These are phyloP conservation scores for Germaria angustata DNA, from an alignment of 2,888 invertebrate species.

Conservation along the genomic window DNA sequence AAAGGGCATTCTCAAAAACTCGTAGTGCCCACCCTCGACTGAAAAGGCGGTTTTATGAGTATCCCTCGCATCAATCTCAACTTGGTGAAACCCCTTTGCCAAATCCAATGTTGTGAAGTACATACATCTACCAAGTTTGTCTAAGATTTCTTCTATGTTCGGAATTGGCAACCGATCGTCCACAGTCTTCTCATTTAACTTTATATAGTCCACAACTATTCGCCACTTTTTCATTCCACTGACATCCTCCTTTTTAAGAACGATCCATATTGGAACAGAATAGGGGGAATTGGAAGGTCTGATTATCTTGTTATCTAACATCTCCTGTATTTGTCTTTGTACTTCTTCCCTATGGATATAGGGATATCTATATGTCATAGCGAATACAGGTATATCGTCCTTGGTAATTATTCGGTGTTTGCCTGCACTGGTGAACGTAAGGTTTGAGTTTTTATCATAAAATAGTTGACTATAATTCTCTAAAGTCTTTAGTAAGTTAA, in stretches of 20 bases:
- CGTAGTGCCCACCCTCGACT: conserved; percentile 24
- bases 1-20: conserved; percentile 23
- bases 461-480: no score
- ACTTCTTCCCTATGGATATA: conserved; percentile 47
- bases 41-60: conserved; percentile 56
- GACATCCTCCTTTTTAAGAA: conserved; percentile 27
- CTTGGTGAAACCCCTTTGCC: conserved; percentile 23
- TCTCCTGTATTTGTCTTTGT: conserved; percentile 21
- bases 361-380: conserved; percentile 52
- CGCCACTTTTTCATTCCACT: conserved; percentile 30
- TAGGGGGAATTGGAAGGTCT: conserved; percentile 20
- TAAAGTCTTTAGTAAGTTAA: conserved; percentile 11
- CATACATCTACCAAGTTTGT: conserved; percentile 12
- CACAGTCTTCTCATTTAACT: conserved; percentile 19
- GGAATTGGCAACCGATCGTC: conserved; percentile 18
- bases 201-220: conserved; percentile 9
- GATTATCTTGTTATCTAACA: conserved; percentile 6
- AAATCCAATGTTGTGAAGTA: conserved; percentile 32
- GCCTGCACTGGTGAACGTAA: no score
- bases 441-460: no score
- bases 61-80: conserved; percentile 58
- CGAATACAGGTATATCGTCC: conserved; percentile 40
- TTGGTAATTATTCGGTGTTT: no score
- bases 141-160: conserved; percentile 38
- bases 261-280: conserved; percentile 10